Evolutionary conservation across 2,113 vertebrate species (phyloP).

Genomic region (Brachyhypopomus gauderio): DNA sequence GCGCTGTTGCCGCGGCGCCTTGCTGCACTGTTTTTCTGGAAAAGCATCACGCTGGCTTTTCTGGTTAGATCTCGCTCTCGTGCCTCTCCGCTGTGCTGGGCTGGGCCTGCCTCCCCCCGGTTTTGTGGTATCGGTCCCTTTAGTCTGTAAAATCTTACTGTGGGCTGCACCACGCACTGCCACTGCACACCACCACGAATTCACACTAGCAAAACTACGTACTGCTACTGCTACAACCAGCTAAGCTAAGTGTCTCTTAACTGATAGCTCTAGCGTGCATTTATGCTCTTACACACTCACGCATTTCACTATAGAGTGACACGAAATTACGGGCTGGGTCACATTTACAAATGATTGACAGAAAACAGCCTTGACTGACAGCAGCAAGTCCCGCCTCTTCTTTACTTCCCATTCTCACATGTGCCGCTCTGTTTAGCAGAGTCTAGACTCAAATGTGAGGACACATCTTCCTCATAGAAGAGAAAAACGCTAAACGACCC

Average conservation of each 20-base stretch:
- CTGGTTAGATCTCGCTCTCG: slow-evolving; percentile 52
- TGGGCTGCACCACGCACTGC: slow-evolving; percentile 22
- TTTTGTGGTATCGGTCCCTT: slow-evolving; percentile 47
- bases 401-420: too few species aligned
- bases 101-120: slow-evolving; percentile 32
- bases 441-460: slow-evolving; percentile 46
- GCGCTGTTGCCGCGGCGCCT: slow-evolving; percentile 15
- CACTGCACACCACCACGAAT: slow-evolving; percentile 24
- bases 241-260: neutral
- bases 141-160: slow-evolving; percentile 46
- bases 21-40: slow-evolving; percentile 44
- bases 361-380: too few species aligned
- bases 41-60: slow-evolving; percentile 51
- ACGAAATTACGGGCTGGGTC: neutral
- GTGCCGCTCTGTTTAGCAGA: too few species aligned
- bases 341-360: too few species aligned
- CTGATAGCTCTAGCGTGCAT: neutral
- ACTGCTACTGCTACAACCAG: neutral
- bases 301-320: neutral
- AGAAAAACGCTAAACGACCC: slow-evolving; percentile 59
- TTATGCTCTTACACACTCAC: too few species aligned
- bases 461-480: slow-evolving; percentile 46
- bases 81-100: slow-evolving; percentile 43
- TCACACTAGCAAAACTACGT: too few species aligned
- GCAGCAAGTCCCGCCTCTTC: too few species aligned